A percentile compares a stretch with the other conserved stretches of the same genome.
Evolutionary conservation across 2,888 invertebrate species (phyloP).

Genomic region (Volucella inflata): DNA sequence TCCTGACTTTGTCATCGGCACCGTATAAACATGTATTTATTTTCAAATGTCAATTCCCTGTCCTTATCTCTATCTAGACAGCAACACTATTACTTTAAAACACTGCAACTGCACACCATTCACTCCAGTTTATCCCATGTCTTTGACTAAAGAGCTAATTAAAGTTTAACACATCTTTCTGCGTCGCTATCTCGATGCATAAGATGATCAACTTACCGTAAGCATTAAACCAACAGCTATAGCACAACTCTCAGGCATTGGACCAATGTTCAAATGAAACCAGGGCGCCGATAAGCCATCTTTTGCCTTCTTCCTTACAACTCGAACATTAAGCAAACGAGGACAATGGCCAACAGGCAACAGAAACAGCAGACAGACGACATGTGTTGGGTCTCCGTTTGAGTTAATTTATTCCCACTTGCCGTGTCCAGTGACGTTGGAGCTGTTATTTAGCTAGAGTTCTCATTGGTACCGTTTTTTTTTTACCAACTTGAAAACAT

Average conservation of each 20-base stretch:
- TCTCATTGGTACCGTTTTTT: conserved; percentile 55
- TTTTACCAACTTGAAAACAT: conserved; percentile 47
- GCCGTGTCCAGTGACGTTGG: conserved; percentile 22
- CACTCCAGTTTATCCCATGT: neutral
- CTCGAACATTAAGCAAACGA: conserved; percentile 12
- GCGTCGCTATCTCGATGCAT: conserved; percentile 52
- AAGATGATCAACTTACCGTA: conserved; percentile 70
- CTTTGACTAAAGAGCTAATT: conserved; percentile 65
- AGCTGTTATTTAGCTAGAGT: conserved; percentile 4
- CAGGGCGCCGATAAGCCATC: conserved; percentile 68
- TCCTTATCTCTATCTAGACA: conserved; percentile 31
- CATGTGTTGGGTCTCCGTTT: conserved; percentile 63
- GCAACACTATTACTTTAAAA: conserved; percentile 25
- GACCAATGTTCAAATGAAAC: conserved; percentile 42
- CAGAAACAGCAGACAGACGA: conserved; percentile 57
- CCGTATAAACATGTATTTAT: no score
- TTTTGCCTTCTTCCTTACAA: conserved; percentile 14
- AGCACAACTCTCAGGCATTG: conserved; percentile 38
- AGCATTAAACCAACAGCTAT: conserved; percentile 65
- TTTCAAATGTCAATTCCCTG: conserved; percentile 44
- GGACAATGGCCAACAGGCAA: conserved; percentile 58
- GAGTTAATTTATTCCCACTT: conserved; percentile 73
- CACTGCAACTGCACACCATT: conserved; percentile 27
- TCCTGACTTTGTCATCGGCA: no score
- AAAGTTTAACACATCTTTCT: conserved; percentile 71